Percentiles rank a stretch among this genome's conserved stretches.
phyloP scores from a whole-genome alignment of 2,113 vertebrate genomes.

The Neolamprologus sp. region DNA sequence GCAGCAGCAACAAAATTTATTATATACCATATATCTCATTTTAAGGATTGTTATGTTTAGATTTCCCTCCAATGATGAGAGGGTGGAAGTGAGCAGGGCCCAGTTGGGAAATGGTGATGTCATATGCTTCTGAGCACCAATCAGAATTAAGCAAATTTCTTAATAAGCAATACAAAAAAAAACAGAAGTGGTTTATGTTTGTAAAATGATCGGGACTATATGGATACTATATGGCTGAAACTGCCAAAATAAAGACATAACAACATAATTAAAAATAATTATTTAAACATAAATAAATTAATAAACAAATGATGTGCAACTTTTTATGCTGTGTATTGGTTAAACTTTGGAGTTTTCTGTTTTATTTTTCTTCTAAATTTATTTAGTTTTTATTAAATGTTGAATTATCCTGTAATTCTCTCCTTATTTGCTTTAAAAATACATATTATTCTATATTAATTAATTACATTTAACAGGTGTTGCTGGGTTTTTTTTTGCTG shows the following conservation, averaged over 20 bases:
- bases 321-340: background rate
- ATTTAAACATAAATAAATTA: background rate
- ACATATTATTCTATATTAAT: background rate
- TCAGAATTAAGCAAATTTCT: background rate
- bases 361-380: background rate
- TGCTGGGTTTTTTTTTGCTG: background rate
- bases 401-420: background rate
- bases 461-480: background rate
- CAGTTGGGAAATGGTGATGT: background rate
- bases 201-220: background rate
- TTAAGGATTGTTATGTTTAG: background rate
- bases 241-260: background rate
- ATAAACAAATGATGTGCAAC: background rate
- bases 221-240: background rate
- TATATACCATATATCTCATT: background rate
- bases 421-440: background rate
- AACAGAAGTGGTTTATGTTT: fast-evolving
- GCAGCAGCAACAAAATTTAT: background rate
- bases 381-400: background rate
- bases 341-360: background rate
- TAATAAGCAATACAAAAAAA: background rate
- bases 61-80: background rate
- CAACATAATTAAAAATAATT: background rate
- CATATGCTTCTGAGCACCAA: background rate
- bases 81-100: background rate